These are phyloP conservation scores for Tachina fera DNA, from an alignment of 2,888 invertebrate species.

Conservation along the genomic window DNA sequence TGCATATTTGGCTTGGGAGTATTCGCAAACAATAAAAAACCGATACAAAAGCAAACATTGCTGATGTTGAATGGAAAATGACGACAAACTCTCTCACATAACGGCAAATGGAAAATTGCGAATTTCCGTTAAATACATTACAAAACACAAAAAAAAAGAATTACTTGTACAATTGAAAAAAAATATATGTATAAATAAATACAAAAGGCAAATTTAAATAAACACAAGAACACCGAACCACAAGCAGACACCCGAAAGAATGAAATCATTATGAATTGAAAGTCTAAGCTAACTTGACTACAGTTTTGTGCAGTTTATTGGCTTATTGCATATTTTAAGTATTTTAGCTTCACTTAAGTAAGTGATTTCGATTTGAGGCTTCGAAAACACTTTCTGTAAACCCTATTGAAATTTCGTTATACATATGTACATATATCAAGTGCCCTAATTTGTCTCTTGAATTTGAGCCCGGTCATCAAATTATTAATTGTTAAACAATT, in stretches of 20 bases:
- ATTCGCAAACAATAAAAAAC: slow-evolving; percentile 4
- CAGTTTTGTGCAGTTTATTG: no score
- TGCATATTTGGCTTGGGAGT: slow-evolving; percentile 1
- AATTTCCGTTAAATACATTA: slow-evolving; percentile 69
- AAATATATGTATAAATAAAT: no score
- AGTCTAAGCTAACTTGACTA: background rate
- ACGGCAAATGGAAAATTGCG: slow-evolving; percentile 71
- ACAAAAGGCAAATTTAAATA: slow-evolving; percentile 60
- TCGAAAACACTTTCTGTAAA: no score
- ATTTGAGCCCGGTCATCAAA: no score
- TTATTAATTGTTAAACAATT: no score
- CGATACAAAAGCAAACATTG: slow-evolving; percentile 28
- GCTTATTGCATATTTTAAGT: no score
- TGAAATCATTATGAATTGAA: background rate
- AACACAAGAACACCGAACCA: slow-evolving; percentile 38
- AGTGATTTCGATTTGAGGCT: no score
- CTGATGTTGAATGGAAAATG: slow-evolving; percentile 40
- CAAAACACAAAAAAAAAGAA: slow-evolving; percentile 45
- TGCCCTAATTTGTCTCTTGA: no score
- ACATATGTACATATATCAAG: no score
- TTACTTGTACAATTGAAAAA: slow-evolving; percentile 20
- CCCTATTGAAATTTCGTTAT: no score
- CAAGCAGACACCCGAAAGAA: background rate
- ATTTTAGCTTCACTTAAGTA: no score
- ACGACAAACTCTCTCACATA: slow-evolving; percentile 55